Percentiles rank a stretch among this genome's conserved stretches.
These are phyloP conservation scores for Eulemur coronatus DNA, from an alignment of 2,797 vertebrate species.

Conservation along the genomic window DNA sequence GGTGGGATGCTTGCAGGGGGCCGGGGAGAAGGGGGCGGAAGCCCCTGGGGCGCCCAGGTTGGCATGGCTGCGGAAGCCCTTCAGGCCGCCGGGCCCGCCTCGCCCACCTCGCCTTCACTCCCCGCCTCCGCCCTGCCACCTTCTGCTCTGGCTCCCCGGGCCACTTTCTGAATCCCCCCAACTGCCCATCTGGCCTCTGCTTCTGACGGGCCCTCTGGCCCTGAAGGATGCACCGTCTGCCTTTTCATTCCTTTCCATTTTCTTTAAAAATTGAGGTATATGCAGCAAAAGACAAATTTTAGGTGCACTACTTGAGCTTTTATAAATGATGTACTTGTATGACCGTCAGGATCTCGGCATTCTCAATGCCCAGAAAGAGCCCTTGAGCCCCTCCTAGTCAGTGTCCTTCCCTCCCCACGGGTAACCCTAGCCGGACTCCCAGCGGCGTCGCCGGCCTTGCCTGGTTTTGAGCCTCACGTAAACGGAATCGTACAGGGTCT, in stretches of 20 bases:
- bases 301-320: not conserved
- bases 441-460: not conserved
- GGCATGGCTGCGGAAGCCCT: not conserved
- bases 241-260: not conserved
- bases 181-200: not conserved
- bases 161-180: no score
- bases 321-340: no score
- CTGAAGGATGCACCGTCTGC: not conserved
- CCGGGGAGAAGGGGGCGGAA: not conserved
- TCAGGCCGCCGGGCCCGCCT: no score
- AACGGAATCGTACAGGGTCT: not conserved
- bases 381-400: not conserved
- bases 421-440: not conserved
- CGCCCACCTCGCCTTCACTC: accelerated
- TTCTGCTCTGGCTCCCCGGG: not conserved
- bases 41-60: not conserved
- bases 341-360: not conserved
- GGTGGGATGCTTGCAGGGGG: not conserved
- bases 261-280: not conserved
- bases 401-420: not conserved
- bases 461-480: not conserved
- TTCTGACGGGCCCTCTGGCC: not conserved
- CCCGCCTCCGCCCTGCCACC: not conserved
- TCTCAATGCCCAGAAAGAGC: not conserved
- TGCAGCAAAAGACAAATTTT: not conserved